Conservation (phyloP, 2,113 vertebrate genomes). For the Fulmarus glacialis region DNA sequence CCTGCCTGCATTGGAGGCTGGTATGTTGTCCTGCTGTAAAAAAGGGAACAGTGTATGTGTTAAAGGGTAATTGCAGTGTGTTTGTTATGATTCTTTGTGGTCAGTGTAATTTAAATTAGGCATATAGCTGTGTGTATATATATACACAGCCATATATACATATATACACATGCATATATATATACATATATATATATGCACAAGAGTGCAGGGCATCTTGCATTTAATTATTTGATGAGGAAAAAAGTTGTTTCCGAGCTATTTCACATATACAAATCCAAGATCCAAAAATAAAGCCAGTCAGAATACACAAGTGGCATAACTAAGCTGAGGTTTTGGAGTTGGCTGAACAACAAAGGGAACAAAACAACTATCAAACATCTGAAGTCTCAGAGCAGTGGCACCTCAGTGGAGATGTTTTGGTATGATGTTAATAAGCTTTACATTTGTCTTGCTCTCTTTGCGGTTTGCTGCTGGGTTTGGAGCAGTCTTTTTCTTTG, state of each 20-base stretch:
- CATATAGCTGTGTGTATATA: neutral
- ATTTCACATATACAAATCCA: neutral
- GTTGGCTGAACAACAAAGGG: neutral
- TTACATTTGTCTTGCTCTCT: neutral
- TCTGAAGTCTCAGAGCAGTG: neutral
- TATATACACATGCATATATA: neutral
- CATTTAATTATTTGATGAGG: slow-evolving; percentile 44
- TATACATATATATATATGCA: neutral
- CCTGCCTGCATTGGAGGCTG: neutral
- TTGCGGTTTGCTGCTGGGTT: neutral
- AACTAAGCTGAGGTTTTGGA: slow-evolving; percentile 27
- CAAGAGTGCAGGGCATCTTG: slow-evolving; percentile 1
- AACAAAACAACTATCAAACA: neutral
- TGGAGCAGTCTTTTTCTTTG: neutral
- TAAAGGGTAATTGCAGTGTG: neutral
- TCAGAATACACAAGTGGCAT: slow-evolving; percentile 9
- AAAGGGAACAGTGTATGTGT: neutral
- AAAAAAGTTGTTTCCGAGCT: slow-evolving; percentile 29
- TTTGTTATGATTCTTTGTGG: neutral
- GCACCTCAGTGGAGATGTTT: neutral
- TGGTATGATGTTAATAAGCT: neutral
- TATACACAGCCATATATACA: neutral
- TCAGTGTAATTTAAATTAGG: neutral
- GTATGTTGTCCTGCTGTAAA: neutral
- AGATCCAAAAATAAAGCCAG: slow-evolving; percentile 56